Evolutionary conservation across 2,113 vertebrate genomes (phyloP), one percentile per base, ranked within the genome.

Genomic region (Megaceryle torquata): DNA sequence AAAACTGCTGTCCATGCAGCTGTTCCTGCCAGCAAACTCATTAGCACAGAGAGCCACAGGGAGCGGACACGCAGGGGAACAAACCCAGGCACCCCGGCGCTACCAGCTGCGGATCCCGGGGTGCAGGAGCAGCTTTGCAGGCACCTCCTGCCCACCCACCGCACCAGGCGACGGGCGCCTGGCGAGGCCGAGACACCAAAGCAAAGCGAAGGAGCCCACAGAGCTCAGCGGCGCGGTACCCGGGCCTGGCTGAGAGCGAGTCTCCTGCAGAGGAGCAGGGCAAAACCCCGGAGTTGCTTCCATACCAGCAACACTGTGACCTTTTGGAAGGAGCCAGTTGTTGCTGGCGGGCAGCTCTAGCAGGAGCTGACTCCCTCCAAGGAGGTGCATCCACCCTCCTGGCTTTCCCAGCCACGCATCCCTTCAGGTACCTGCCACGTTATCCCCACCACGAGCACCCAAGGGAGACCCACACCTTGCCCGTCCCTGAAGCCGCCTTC

Each of bases 161-260:
- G 1, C 54, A 1, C 13, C 63, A 1, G 22, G 1, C 2, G 1
- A 19, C 0, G 3, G 31, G 21, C 10, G 1, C 25, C 19, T 5
- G 6, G 6, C 1, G 3, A 15, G 33, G 3, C 37, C 1, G 7
- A 16, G 35, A 17, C 37, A 24, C 15, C 13, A 3, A 0, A 35
- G 57, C 68, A 11, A 44, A 13, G 28, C 26, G 8, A 9, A 61
- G 72, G 8, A 33, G 35, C 64, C 53, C 2, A 5, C 50, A 5
- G 70, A 0, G 48, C 48, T 64, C 37, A 29, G 54, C 33, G 0
- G 9, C 5, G 5, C 0, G 4, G 31, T 3, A 1, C 54, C 43
- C 2, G 2, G 15, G 10, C 4, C 21, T 11, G 2, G 51, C 56
- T 9, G 26, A 20, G 41, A 2, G 2, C 0, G 1, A 59, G 33